Conservation (phyloP, 2,888 invertebrate genomes). For the Yponomeuta plumbellus region DNA sequence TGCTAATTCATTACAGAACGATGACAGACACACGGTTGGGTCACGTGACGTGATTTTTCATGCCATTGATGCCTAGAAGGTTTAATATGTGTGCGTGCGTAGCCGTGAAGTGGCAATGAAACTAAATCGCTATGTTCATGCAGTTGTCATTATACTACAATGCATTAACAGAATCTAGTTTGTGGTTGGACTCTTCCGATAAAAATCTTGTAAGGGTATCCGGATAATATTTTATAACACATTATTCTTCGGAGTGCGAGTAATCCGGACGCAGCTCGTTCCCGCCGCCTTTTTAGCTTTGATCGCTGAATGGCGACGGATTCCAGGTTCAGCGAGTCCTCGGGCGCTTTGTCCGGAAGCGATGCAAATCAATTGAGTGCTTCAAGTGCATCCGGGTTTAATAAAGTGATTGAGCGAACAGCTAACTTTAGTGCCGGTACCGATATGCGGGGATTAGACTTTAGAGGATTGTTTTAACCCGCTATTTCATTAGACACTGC, state of each 20-base stretch:
- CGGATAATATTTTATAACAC: too few relatives aligned
- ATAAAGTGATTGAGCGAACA: conserved; percentile 17
- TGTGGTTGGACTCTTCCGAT: too few relatives aligned
- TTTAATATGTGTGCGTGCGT: too few relatives aligned
- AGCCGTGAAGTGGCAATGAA: too few relatives aligned
- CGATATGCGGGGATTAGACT: neutral
- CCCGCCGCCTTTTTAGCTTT: conserved; percentile 29
- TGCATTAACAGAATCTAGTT: too few relatives aligned
- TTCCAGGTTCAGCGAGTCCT: conserved; percentile 36
- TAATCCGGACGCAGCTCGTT: conserved; percentile 27
- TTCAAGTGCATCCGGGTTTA: conserved; percentile 19
- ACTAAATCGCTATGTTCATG: too few relatives aligned
- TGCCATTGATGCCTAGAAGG: too few relatives aligned
- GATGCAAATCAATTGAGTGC: conserved; percentile 64
- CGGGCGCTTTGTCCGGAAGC: conserved; percentile 43
- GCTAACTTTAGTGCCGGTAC: neutral
- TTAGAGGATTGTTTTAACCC: neutral
- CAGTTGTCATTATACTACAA: too few relatives aligned
- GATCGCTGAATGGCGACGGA: conserved; percentile 49
- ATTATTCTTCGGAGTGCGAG: neutral
- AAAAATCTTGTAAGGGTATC: too few relatives aligned
- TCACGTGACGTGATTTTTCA: too few relatives aligned
- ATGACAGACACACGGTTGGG: too few relatives aligned
- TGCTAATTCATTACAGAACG: too few relatives aligned
- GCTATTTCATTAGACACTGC: neutral